Conservation (phyloP, 2,797 vertebrate species). For the Fundulus diaphanus region DNA sequence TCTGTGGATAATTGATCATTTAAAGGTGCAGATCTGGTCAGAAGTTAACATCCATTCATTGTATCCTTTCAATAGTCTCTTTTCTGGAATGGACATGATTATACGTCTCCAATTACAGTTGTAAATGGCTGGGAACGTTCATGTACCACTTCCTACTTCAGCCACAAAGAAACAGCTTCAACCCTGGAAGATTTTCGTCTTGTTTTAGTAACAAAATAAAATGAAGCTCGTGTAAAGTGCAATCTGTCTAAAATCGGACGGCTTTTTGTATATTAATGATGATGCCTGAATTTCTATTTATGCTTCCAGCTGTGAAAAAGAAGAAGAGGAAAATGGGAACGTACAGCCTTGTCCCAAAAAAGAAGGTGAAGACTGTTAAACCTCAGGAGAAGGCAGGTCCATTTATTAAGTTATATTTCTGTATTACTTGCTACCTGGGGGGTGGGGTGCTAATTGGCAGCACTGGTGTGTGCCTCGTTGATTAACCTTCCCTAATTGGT, state of each 20-base stretch:
- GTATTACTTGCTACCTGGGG: no score
- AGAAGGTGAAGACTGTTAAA: constrained; percentile 91
- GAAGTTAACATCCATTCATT: background rate
- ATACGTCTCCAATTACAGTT: background rate
- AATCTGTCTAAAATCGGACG: no score
- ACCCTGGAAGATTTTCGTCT: background rate
- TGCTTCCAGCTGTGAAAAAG: constrained; percentile 82
- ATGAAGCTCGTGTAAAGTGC: background rate
- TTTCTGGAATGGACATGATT: background rate
- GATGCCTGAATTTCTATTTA: background rate
- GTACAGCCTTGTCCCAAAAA: constrained; percentile 96
- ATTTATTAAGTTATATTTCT: background rate
- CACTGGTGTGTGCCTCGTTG: background rate
- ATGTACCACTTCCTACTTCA: background rate
- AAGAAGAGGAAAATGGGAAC: constrained; percentile 96
- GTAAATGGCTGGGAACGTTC: no score
- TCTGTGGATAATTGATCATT: background rate
- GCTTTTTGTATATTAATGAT: background rate
- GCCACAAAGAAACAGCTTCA: background rate
- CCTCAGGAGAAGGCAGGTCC: constrained; percentile 86
- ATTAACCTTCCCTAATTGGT: background rate
- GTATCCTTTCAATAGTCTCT: background rate
- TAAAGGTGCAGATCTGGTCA: background rate
- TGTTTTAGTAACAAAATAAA: background rate
- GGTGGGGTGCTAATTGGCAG: no score